Evolutionary conservation across 2,888 invertebrate species (phyloP).

Genomic region (Cylindroiulus punctatus): DNA sequence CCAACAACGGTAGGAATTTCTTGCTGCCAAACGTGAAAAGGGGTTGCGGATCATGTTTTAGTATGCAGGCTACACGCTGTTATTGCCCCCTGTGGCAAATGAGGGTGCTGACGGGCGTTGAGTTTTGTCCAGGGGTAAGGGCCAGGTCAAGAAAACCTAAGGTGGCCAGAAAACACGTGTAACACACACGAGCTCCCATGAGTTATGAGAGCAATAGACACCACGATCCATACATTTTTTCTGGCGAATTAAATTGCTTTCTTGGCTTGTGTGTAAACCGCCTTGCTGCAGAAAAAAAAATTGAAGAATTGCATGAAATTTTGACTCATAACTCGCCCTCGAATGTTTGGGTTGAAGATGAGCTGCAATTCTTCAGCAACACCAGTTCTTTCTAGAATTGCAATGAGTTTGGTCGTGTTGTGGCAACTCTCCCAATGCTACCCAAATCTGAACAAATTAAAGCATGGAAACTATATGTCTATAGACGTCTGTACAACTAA

Average conservation of each 20-base stretch:
- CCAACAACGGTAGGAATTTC: not conserved
- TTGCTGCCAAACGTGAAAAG: not conserved
- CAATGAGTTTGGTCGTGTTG: not conserved
- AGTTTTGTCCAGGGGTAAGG: constrained; percentile 3
- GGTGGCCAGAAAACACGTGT: constrained; percentile 35
- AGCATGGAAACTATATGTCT: too few species aligned
- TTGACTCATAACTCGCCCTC: too few species aligned
- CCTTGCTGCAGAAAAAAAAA: not conserved
- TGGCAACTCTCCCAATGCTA: not conserved
- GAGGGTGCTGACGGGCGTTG: constrained; percentile 29
- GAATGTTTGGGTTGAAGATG: too few species aligned
- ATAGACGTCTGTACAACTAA: too few species aligned
- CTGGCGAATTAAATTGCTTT: not conserved
- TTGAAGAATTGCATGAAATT: too few species aligned
- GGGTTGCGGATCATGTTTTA: constrained; percentile 42
- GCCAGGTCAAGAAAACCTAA: constrained; percentile 30
- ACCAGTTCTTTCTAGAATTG: not conserved
- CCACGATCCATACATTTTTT: not conserved
- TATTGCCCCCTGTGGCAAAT: constrained; percentile 44
- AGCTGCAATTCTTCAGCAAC: not conserved
- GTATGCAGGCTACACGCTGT: constrained; percentile 27
- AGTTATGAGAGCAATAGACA: not conserved
- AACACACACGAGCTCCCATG: constrained; percentile 1
- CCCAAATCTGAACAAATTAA: too few species aligned
- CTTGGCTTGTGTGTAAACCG: not conserved